Evolutionary conservation across 2,888 invertebrate species (phyloP), one percentile per base, ranked within the genome.

Genomic region (Cinara cedri): DNA sequence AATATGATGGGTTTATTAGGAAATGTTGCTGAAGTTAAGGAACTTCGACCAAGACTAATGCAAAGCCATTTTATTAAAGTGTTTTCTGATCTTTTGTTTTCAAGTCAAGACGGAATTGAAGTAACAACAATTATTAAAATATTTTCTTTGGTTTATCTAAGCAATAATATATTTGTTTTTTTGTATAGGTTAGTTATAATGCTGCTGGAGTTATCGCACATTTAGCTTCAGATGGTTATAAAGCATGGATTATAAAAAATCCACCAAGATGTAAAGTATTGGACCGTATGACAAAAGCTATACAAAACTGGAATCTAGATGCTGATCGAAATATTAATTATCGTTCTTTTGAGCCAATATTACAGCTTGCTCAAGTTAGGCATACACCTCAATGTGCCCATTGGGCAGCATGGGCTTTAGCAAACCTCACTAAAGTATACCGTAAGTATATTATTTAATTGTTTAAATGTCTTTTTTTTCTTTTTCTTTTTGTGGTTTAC

Each of bases 1-100:
- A 98, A 98, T 86, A 98, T 98, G 98, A 97, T 98, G 97, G 98
- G 98, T 1, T 87, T 95, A 14, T 87, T 97, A 82, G 98, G 98
- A 9, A 98, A 98, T 86, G 96, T 98, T 10, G 97, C 98, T 0
- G 98, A 98, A 87, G 98, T 98, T 0, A 90, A 91, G 80, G 88
- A 90, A 82, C 87, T 98, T 24, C 89, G 98, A 42, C 89, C 90
- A 6, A 90, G 92, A 82, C 88, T 98, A 74, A 95, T 98, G 94
- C 91, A 93, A 81, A 87, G 90, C 81, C 90, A 92, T 83, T 96
- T 95, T 86, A 90, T 98, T 49, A 87, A 89, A 1, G 94, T 96
- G 3, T 97, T 98, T 87, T 92, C 94, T 81, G 90, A 93, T 81
- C 89, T 98, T 68, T 88, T 98, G 34, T 92, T 93, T 84, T 93